Base-by-base conservation (phyloP, 2,888 invertebrate species). In the Phyllotreta striolata region DNA sequence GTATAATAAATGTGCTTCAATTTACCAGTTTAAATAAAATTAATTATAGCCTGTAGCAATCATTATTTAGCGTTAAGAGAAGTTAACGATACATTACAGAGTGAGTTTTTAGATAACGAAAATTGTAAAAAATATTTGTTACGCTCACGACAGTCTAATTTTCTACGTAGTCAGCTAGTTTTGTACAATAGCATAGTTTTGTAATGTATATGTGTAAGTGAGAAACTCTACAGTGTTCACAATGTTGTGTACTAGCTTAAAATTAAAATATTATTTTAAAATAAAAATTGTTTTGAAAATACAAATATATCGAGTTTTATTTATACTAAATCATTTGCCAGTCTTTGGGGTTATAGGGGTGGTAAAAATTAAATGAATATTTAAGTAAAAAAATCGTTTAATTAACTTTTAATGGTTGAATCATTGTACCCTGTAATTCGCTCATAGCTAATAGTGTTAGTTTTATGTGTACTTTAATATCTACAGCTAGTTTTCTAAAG, bases 141-240 rank as follows among this genome's bases (percentile, higher is more conserved):
- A 78, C 70, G 78, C 79, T 79, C 80, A 79, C 77, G 73, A 76
- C 76, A 78, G 77, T 78, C 77, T 79, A 79, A 78, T 84, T 84
- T 84, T 84, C 82, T 84, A 84, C 82, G 83, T 84, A 84, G 84
- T 81, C 76, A 80, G 82, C 82, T 85, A 84, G 84, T 85, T 85
- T 85, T 84, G 81, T 84, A 85, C 84, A 82, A 78, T 79, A 84
- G 84, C 82, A 78, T 79, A 84, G 84, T 84, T 85, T 85, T 85
- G 80, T 84, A 85, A 83, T 77, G 79, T 82, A 82, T 69, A 79
- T 82, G 70, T 73, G 71, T 72, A 74, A 73, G 70, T 72, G 69
- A 71, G 73, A 71, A 73, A 75, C 60, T 73, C 73, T 74, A 72
- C 75, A 71, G 73, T 78, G 77, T 77, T 77, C 77, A 78, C 70